Evolutionary conservation across 2,797 vertebrate genomes (phyloP).

Genomic region (Leptodactylus fallax): DNA sequence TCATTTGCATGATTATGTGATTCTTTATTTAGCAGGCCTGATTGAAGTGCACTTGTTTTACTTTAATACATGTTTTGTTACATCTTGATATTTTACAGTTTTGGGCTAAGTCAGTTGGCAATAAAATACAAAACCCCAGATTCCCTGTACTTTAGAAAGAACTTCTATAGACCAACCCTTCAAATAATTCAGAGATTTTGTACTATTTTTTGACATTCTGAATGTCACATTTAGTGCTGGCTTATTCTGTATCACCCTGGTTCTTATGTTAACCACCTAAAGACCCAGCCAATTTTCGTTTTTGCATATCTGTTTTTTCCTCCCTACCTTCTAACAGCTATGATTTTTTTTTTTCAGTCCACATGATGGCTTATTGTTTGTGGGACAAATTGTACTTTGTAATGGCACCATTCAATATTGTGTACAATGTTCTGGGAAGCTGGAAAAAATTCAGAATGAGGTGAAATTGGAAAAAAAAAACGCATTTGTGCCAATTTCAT

Average conservation of each 20-base stretch:
- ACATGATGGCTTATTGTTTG: too few relatives aligned
- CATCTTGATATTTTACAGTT: not conserved
- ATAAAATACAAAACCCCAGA: not conserved
- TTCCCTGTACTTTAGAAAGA: not conserved
- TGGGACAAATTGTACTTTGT: too few relatives aligned
- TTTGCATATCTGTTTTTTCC: too few relatives aligned
- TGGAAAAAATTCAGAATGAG: too few relatives aligned
- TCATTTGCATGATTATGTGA: slow-evolving; percentile 26
- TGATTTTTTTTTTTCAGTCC: too few relatives aligned
- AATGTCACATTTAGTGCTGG: not conserved
- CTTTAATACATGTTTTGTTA: not conserved
- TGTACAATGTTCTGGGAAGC: too few relatives aligned
- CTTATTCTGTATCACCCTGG: not conserved
- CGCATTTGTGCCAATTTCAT: too few relatives aligned
- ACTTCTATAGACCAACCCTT: not conserved
- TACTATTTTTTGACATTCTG: not conserved
- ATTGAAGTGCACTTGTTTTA: not conserved
- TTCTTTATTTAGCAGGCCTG: not conserved
- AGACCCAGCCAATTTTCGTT: too few relatives aligned
- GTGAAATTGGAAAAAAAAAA: too few relatives aligned
- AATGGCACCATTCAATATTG: too few relatives aligned
- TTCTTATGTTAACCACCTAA: not conserved
- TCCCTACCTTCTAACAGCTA: too few relatives aligned
- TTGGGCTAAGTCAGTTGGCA: not conserved
- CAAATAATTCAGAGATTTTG: not conserved